A percentile compares a stretch with the other conserved stretches of the same genome.
These are phyloP conservation scores for Oreochromis tanganicae DNA, from an alignment of 2,113 vertebrate species.

Conservation along the genomic window DNA sequence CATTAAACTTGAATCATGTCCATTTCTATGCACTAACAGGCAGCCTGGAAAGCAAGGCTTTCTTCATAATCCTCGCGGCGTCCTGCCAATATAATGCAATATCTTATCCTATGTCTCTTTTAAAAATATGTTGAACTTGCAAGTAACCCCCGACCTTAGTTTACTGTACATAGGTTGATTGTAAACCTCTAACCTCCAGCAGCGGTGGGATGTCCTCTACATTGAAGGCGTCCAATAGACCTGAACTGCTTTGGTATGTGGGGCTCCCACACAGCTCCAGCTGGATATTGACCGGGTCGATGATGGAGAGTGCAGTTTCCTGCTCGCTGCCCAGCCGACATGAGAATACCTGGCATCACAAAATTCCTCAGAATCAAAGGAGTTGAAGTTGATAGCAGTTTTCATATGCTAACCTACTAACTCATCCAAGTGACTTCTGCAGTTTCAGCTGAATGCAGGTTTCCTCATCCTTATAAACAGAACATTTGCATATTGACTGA, in stretches of 20 bases:
- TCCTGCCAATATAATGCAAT: background rate
- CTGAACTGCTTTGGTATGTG: conserved; percentile 88
- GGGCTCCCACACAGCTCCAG: conserved; percentile 91
- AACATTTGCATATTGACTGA: background rate
- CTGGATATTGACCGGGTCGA: conserved; percentile 93
- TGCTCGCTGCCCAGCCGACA: conserved; percentile 93
- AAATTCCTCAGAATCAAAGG: background rate
- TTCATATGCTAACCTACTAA: background rate
- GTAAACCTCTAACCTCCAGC: conserved; percentile 79
- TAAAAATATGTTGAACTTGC: background rate
- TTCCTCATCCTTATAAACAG: background rate
- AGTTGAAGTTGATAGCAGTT: background rate
- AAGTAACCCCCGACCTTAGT: background rate
- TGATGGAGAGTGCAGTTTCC: conserved; percentile 91
- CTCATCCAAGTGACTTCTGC: background rate
- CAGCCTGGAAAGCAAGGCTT: background rate
- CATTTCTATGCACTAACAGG: background rate
- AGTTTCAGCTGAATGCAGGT: background rate
- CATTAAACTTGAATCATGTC: background rate
- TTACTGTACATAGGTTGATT: background rate
- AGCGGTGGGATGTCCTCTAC: conserved; percentile 92
- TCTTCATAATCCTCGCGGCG: background rate
- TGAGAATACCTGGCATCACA: conserved; percentile 82
- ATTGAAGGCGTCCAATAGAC: conserved; percentile 93
- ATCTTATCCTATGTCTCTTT: background rate